Conservation (phyloP, 2,797 vertebrate genomes). For the Calcarius lapponicus region DNA sequence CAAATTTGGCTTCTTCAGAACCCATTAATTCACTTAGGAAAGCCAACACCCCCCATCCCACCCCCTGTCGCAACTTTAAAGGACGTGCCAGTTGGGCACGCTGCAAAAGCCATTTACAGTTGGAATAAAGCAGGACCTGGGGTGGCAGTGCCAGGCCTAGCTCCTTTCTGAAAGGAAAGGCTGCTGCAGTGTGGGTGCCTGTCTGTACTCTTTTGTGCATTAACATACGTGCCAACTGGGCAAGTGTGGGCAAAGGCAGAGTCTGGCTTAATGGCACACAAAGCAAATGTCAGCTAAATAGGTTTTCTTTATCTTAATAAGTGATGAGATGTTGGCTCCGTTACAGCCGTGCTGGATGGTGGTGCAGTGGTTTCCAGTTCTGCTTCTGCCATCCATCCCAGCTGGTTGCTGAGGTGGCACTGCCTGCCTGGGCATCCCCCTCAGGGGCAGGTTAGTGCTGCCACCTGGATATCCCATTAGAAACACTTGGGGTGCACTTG, state of each 20-base stretch:
- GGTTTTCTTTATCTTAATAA: conserved; percentile 40
- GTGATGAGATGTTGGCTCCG: background rate
- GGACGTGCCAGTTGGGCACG: background rate
- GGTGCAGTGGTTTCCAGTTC: background rate
- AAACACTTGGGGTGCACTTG: background rate
- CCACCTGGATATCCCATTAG: background rate
- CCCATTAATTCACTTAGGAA: background rate
- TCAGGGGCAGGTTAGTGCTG: background rate
- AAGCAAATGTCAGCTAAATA: conserved; percentile 36
- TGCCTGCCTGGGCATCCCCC: background rate
- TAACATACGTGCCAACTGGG: background rate
- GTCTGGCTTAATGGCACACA: background rate
- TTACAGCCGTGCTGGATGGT: background rate
- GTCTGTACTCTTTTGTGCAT: background rate
- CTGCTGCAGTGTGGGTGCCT: background rate
- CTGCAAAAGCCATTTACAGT: background rate
- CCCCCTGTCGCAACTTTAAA: background rate
- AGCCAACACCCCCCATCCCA: background rate
- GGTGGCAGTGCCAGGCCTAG: background rate
- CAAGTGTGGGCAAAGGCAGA: background rate
- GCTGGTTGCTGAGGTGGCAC: background rate
- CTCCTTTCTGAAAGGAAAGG: background rate
- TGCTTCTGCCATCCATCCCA: background rate
- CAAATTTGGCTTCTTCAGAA: conserved; percentile 5
- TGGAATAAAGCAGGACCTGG: conserved; percentile 12